Evolutionary conservation across 1,140 invertebrate species (phyloP), one percentile per base, ranked within the genome.

Genomic region (Plectrocnemia conspersa): DNA sequence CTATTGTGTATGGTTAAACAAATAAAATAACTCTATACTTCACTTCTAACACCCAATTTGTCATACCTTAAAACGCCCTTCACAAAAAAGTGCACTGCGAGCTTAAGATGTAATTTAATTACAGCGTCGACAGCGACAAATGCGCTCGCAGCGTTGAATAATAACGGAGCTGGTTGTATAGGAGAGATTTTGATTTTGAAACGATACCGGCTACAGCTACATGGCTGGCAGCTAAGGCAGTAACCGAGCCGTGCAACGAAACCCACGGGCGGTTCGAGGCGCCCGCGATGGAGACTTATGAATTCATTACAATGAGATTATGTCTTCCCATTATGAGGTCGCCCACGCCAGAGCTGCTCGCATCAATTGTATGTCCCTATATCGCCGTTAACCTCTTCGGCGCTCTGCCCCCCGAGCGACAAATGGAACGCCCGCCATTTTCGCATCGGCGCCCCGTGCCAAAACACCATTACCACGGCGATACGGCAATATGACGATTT

Each of bases 221-320:
- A 16, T 9, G n/a, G n/a, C n/a, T n/a, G n/a, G n/a, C n/a, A n/a
- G n/a, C n/a, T n/a, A n/a, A n/a, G n/a, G n/a, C n/a, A n/a, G n/a
- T n/a, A n/a, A n/a, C n/a, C n/a, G n/a, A 18, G 18, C 32, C 19
- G 45, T 25, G 29, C 5, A 29, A 10, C 32, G 11, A 47, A 24
- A 25, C 22, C 21, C 21, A 7, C 21, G 35, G 27, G 16, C 16
- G 19, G n/a, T 18, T 10, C 18, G 45, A 18, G 25, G 45, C 24
- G 45, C 45, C 29, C 29, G 10, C 11, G 19, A 21, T 25, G 41
- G 2, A 35, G 15, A 44, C 33, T 38, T 55, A 56, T 52, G 50
- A 55, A 60, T 60, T 53, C 58, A 60, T 60, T 60, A 56, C 58
- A 60, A 60, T 60, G 36, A 49, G 54, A 56, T 60, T 60, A 60